phyloP scores from a whole-genome alignment of 2,113 vertebrate genomes.

The Phyllostomus hastatus region DNA sequence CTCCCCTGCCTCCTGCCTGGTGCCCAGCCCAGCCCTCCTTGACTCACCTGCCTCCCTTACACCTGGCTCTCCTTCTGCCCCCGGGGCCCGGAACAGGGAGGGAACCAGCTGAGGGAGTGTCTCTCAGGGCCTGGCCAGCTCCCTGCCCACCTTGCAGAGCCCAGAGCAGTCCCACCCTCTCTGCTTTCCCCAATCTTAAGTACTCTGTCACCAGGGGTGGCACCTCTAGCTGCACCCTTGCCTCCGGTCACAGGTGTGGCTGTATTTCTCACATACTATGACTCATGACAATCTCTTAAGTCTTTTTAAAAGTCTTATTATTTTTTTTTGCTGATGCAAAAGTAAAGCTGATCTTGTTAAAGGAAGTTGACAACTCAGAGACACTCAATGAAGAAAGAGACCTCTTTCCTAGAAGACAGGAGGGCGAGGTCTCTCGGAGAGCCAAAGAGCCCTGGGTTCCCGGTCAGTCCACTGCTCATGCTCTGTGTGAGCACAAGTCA shows the following conservation, averaged over 20 bases:
- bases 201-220: conserved; percentile 25
- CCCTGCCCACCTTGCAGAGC: not conserved
- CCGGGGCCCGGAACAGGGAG: not conserved
- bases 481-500: not conserved
- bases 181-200: not conserved
- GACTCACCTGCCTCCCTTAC: conserved; percentile 32
- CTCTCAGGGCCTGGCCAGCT: conserved; percentile 30
- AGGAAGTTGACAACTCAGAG: conserved; percentile 6
- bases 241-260: not conserved
- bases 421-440: not conserved
- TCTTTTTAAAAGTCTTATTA: conserved; percentile 2
- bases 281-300: conserved; percentile 32
- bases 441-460: not conserved
- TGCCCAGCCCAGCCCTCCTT: not conserved
- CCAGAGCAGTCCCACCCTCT: conserved; percentile 24
- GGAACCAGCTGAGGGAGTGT: not conserved
- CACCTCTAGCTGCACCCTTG: conserved; percentile 13
- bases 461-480: not conserved
- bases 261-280: not conserved
- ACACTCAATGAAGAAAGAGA: not conserved
- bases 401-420: not conserved
- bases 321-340: not conserved
- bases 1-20: not conserved
- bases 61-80: conserved; percentile 34
- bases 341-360: not conserved